Evolutionary conservation across 2,113 vertebrate species (phyloP).

Genomic region (Serilophus lunatus): DNA sequence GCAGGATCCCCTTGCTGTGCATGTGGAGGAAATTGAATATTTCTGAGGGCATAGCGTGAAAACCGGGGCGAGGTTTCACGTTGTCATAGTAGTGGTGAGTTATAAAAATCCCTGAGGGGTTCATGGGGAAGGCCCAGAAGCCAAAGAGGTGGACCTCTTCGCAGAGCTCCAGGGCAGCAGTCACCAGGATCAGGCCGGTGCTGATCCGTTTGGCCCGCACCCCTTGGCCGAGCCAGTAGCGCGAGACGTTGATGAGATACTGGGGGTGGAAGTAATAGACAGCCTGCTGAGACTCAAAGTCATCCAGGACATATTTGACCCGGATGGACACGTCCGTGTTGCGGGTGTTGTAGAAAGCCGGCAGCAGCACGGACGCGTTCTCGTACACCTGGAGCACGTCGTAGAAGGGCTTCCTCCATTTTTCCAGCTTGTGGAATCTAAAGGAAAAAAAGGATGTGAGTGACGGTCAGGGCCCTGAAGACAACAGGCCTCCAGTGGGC

Average conservation of each 20-base stretch:
- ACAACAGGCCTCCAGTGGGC: fast-evolving
- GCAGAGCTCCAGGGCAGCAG: slow-evolving; percentile 93
- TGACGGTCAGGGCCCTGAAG: fast-evolving
- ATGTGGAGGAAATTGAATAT: slow-evolving; percentile 97
- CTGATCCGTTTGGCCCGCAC: slow-evolving; percentile 91
- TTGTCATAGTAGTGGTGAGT: slow-evolving; percentile 99
- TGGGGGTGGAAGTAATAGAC: slow-evolving; percentile 97
- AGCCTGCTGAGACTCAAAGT: slow-evolving; percentile 86
- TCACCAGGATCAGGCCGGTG: slow-evolving; percentile 93
- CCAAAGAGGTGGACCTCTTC: slow-evolving; percentile 97
- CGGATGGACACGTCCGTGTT: slow-evolving; percentile 96
- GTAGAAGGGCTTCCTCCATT: slow-evolving; percentile 95
- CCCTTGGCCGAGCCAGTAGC: slow-evolving; percentile 93
- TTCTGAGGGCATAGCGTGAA: slow-evolving; percentile 97
- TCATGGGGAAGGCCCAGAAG: slow-evolving; percentile 98
- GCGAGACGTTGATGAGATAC: slow-evolving; percentile 93
- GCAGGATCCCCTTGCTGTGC: slow-evolving; percentile 92
- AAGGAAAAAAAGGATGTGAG: neutral
- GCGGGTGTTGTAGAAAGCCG: slow-evolving; percentile 95
- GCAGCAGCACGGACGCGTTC: slow-evolving; percentile 93
- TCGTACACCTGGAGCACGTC: slow-evolving; percentile 88
- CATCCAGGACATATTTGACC: slow-evolving; percentile 94
- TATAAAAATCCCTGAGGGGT: slow-evolving; percentile 91
- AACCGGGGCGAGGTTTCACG: slow-evolving; percentile 95
- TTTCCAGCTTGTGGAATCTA: slow-evolving; percentile 96